Conservation (phyloP, 2,888 invertebrate species). For the Dichetophora obliterata region DNA sequence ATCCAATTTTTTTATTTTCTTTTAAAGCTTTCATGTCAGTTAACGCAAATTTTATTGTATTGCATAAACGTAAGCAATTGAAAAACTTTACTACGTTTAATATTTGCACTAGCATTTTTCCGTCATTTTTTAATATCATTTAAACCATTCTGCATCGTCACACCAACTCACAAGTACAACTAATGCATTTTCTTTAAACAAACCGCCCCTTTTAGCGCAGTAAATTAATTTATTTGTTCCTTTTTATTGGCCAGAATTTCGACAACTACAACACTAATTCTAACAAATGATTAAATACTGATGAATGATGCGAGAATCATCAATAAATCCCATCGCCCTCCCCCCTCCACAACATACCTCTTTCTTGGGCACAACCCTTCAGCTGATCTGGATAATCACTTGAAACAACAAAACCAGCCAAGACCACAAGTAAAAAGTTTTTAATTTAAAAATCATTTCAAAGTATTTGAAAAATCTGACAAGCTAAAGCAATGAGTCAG, state of each 20-base stretch:
- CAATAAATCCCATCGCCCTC: neutral
- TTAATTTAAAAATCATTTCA: constrained; percentile 42
- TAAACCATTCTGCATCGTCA: no score
- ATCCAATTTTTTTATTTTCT: no score
- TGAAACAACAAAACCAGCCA: constrained; percentile 55
- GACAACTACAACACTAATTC: constrained; percentile 35
- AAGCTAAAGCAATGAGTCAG: neutral
- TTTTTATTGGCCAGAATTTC: neutral
- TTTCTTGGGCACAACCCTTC: constrained; percentile 41
- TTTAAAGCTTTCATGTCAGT: no score
- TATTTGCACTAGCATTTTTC: no score
- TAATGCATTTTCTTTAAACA: no score
- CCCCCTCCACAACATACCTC: neutral
- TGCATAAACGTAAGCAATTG: no score
- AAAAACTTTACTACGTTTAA: no score
- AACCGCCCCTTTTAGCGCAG: neutral
- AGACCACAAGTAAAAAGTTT: constrained; percentile 48
- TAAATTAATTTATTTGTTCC: neutral
- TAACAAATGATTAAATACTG: constrained; percentile 49
- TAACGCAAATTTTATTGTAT: no score
- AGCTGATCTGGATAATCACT: constrained; percentile 46
- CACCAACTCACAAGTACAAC: no score
- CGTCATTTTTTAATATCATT: no score
- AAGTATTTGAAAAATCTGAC: neutral
- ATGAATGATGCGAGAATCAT: constrained; percentile 38